A percentile compares a stretch with the other conserved stretches of the same genome.
Evolutionary conservation across 2,113 vertebrate genomes (phyloP).

Genomic region (Collichthys lucidus): DNA sequence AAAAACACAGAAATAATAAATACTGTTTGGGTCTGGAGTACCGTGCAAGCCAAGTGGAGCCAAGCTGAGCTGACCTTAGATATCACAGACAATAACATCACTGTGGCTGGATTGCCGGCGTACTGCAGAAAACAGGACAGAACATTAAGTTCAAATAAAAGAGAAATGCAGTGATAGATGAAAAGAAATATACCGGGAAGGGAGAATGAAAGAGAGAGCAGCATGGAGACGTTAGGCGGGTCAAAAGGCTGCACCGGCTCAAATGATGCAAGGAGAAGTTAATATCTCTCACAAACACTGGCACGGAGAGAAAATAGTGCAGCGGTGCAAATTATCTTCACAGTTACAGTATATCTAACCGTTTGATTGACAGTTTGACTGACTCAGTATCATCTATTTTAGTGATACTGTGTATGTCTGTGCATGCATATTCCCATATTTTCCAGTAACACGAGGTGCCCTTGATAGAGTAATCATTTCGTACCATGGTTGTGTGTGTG

Average conservation of each 20-base stretch:
- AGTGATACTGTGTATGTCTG: slow-evolving; percentile 12
- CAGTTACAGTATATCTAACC: not conserved
- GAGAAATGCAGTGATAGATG: not conserved
- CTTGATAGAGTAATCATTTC: slow-evolving; percentile 59
- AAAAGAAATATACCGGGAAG: not conserved
- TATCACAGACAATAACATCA: slow-evolving; percentile 4
- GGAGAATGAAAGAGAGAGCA: not conserved
- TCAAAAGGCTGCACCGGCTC: not conserved
- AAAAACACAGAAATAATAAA: slow-evolving; percentile 4
- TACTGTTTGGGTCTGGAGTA: not conserved
- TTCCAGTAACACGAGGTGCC: slow-evolving; percentile 61
- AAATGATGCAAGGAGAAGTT: not conserved
- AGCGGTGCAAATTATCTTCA: not conserved
- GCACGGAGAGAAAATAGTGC: not conserved
- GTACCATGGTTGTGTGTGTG: slow-evolving; percentile 20
- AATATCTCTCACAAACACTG: not conserved
- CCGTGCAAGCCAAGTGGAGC: not conserved
- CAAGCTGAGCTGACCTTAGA: slow-evolving; percentile 6
- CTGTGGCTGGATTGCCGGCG: not conserved
- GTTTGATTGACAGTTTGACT: slow-evolving; percentile 47
- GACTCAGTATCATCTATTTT: slow-evolving; percentile 46
- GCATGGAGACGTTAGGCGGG: not conserved
- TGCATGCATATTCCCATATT: slow-evolving; percentile 6
- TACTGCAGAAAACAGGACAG: not conserved
- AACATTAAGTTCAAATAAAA: slow-evolving; percentile 8